Conservation (phyloP, 1,140 invertebrate genomes). For the Coelopa frigida region DNA sequence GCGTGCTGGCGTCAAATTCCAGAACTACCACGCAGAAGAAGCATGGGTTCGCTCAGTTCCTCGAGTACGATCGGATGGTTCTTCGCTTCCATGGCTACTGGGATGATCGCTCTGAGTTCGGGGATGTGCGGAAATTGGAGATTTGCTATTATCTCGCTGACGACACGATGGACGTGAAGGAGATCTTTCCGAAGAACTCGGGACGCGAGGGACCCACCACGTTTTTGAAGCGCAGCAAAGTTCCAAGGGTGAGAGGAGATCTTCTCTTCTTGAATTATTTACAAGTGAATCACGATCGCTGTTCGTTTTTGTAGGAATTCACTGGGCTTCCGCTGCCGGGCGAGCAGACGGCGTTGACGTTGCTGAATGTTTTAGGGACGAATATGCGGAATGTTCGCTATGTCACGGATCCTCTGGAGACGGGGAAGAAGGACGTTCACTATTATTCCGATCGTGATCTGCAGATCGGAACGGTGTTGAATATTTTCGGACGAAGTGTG, state of each 20-base stretch:
- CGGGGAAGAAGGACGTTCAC: conserved; percentile 46
- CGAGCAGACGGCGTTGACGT: conserved; percentile 51
- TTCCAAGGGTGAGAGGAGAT: conserved; percentile 74
- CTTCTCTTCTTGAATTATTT: too few species aligned
- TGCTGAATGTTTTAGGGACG: conserved; percentile 65
- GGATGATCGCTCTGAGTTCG: conserved; percentile 74
- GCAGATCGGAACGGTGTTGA: conserved; percentile 68
- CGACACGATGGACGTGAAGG: conserved; percentile 83
- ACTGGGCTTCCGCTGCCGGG: conserved; percentile 53
- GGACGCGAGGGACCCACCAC: conserved; percentile 62
- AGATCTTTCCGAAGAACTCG: conserved; percentile 60
- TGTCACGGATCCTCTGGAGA: conserved; percentile 53
- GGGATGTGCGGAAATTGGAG: conserved; percentile 66
- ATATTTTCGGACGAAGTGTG: conserved; percentile 72
- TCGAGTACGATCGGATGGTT: conserved; percentile 68
- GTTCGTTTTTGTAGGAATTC: conserved; percentile 26
- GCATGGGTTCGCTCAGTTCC: conserved; percentile 59
- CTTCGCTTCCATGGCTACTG: conserved; percentile 82
- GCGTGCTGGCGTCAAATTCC: conserved; percentile 18
- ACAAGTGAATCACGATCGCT: not conserved
- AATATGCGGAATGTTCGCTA: conserved; percentile 52
- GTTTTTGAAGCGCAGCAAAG: conserved; percentile 64
- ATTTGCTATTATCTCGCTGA: conserved; percentile 80
- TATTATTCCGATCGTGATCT: conserved; percentile 64
- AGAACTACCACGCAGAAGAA: conserved; percentile 22